A percentile compares a stretch with the other conserved stretches of the same genome.
Conservation (phyloP, 23 tunicate genomes). For the Styela clava region DNA sequence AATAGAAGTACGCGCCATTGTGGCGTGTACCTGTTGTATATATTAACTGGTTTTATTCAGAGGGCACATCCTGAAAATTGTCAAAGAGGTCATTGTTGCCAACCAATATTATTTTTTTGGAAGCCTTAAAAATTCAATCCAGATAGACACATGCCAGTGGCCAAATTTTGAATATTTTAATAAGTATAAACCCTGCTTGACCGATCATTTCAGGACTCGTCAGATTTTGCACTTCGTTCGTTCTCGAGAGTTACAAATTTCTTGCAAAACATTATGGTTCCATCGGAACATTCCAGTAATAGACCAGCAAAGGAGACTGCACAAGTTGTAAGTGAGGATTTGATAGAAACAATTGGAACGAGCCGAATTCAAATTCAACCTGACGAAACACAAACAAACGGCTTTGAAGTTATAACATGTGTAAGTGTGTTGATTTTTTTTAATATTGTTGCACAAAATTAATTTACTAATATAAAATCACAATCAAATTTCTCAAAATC, state of each 20-base stretch:
- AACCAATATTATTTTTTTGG: too few relatives aligned
- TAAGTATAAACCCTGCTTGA: background rate
- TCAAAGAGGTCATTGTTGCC: too few relatives aligned
- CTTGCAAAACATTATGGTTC: conserved; percentile 67
- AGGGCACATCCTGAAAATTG: too few relatives aligned
- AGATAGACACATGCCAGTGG: too few relatives aligned
- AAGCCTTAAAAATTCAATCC: too few relatives aligned
- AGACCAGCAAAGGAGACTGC: conserved; percentile 41
- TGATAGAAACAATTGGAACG: conserved; percentile 52
- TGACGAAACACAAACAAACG: conserved; percentile 43
- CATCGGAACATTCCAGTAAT: conserved; percentile 31
- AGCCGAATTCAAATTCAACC: conserved; percentile 69
- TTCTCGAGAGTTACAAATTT: conserved; percentile 76
- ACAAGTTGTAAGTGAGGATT: conserved; percentile 10
- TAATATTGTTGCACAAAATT: background rate
- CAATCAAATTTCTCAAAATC: too few relatives aligned
- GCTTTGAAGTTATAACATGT: conserved; percentile 90
- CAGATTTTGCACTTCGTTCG: conserved; percentile 54
- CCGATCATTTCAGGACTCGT: conserved; percentile 39
- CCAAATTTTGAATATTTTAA: background rate
- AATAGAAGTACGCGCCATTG: too few relatives aligned
- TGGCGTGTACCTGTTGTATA: too few relatives aligned
- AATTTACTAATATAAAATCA: too few relatives aligned
- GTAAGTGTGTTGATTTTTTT: conserved; percentile 42
- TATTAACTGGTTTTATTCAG: too few relatives aligned